These are phyloP conservation scores for Cherax quadricarinatus DNA, from an alignment of 1,140 invertebrate genomes.

Conservation along the genomic window DNA sequence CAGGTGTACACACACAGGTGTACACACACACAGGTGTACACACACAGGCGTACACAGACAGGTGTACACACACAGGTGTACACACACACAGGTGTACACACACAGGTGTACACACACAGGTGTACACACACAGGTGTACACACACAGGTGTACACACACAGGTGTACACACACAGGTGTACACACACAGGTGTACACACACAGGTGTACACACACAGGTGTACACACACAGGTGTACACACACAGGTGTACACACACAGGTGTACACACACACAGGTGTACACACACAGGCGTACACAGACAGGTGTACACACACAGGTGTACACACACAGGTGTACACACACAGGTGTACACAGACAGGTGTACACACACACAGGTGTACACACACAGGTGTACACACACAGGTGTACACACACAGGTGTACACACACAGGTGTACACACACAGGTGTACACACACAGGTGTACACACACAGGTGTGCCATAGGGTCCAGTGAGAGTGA, in stretches of 20 bases:
- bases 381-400: too few species aligned
- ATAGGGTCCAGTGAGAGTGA: too few species aligned
- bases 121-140: too few species aligned
- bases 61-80: slow-evolving; percentile 23
- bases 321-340: neutral
- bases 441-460: neutral
- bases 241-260: too few species aligned
- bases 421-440: too few species aligned
- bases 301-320: too few species aligned
- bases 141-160: neutral
- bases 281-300: neutral
- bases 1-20: too few species aligned
- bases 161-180: slow-evolving; percentile 19
- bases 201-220: slow-evolving; percentile 3
- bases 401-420: too few species aligned
- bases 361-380: neutral
- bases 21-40: neutral
- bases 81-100: slow-evolving; percentile 20
- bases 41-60: neutral
- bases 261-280: slow-evolving; percentile 4
- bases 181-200: neutral
- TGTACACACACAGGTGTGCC: too few species aligned
- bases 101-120: slow-evolving; percentile 18
- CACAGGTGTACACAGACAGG: too few species aligned
- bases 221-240: too few species aligned